Evolutionary conservation across 2,113 vertebrate species (phyloP).

Genomic region (Eulacestoma nigropectus): DNA sequence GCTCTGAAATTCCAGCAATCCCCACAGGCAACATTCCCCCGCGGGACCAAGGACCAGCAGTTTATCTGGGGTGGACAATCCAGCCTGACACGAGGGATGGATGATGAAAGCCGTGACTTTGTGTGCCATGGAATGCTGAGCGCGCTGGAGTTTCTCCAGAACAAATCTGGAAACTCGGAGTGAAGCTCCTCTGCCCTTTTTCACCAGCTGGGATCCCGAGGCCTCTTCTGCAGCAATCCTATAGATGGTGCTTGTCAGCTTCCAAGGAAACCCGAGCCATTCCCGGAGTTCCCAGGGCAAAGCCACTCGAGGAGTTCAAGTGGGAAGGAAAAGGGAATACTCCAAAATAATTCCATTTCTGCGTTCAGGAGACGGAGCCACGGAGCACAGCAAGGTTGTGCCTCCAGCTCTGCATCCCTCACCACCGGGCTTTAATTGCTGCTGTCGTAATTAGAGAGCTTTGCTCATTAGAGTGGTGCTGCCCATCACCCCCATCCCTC

Average conservation of each 20-base stretch:
- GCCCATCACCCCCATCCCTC: not conserved
- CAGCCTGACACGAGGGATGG: not conserved
- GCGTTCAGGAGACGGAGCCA: not conserved
- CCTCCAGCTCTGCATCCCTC: not conserved
- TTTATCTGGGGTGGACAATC: not conserved
- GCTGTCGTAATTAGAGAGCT: not conserved
- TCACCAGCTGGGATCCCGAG: not conserved
- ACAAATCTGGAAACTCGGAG: not conserved
- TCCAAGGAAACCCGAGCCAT: not conserved
- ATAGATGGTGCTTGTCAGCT: constrained; percentile 52
- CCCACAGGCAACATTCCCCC: not conserved
- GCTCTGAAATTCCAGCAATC: not conserved
- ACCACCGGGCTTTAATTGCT: not conserved
- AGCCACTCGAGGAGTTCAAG: not conserved
- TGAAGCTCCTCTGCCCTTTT: not conserved
- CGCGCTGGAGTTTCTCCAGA: not conserved
- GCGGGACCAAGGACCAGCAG: rapidly evolving
- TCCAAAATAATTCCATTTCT: not conserved
- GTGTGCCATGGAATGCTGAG: not conserved
- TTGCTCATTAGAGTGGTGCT: not conserved
- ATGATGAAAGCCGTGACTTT: not conserved
- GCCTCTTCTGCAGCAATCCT: not conserved
- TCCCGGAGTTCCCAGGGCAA: not conserved
- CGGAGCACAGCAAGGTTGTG: not conserved
- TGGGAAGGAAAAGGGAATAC: not conserved